These are phyloP conservation scores for Pollicipes pollicipes DNA, from an alignment of 1,140 invertebrate species.

Conservation along the genomic window DNA sequence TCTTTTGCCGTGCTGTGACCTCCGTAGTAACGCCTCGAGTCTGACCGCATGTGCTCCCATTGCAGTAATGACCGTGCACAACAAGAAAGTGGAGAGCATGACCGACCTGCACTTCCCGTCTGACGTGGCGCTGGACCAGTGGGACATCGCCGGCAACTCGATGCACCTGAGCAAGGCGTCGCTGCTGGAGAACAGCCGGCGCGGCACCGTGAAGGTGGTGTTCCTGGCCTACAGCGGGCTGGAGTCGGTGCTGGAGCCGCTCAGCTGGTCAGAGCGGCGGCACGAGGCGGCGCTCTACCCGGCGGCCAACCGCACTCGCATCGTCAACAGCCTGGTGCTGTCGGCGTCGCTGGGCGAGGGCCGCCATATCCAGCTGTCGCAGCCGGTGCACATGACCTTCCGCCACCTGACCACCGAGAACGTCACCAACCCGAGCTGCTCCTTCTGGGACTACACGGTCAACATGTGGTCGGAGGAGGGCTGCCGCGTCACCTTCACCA, in stretches of 20 bases:
- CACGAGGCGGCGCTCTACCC: background rate
- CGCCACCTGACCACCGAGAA: conserved; percentile 49
- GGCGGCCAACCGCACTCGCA: conserved; percentile 3
- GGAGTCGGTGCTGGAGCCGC: conserved; percentile 17
- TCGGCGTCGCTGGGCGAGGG: conserved; percentile 58
- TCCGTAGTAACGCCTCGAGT: too few relatives aligned
- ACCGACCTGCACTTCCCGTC: background rate
- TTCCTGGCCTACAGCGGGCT: conserved; percentile 31
- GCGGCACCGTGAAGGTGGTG: conserved; percentile 46
- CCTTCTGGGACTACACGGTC: conserved; percentile 80
- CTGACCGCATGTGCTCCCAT: too few relatives aligned
- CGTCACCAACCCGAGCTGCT: conserved; percentile 75
- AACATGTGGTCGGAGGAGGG: conserved; percentile 83
- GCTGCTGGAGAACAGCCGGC: conserved; percentile 59
- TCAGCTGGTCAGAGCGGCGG: conserved; percentile 20
- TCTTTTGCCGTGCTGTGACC: too few relatives aligned
- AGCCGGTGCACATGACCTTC: conserved; percentile 65
- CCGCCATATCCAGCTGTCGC: conserved; percentile 59
- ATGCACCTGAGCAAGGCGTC: conserved; percentile 46
- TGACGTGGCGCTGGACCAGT: background rate
- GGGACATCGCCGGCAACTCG: background rate
- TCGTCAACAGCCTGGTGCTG: conserved; percentile 73
- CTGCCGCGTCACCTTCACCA: conserved; percentile 59
- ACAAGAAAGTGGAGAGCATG: background rate
- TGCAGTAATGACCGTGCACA: background rate